Percentiles rank a stretch among this genome's conserved stretches.
phyloP scores from a whole-genome alignment of 2,113 vertebrate species.

The Camelus bactrianus region DNA sequence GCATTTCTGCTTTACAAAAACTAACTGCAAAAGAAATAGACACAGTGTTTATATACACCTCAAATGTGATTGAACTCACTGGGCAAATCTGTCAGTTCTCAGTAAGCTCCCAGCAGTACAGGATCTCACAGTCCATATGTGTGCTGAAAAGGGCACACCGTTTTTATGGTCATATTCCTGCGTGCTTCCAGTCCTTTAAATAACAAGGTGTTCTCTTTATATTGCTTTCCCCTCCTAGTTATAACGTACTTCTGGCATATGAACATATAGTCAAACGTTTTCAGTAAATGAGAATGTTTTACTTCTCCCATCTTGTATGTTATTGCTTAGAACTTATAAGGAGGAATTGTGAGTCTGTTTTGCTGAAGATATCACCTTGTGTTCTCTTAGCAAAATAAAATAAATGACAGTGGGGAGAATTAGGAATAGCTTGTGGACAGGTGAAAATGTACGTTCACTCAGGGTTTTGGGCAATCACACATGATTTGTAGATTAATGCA shows the following conservation, averaged over 20 bases:
- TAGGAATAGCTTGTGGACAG: background rate
- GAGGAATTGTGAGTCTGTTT: background rate
- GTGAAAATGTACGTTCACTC: background rate
- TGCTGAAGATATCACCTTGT: background rate
- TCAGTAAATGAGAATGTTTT: constrained; percentile 17
- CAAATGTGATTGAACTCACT: background rate
- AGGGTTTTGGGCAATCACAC: background rate
- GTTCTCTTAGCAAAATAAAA: background rate
- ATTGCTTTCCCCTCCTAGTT: background rate
- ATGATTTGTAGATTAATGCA: background rate
- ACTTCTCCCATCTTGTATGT: background rate
- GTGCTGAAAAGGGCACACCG: background rate
- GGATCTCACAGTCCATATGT: no score
- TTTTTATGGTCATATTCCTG: background rate
- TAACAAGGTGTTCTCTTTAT: background rate
- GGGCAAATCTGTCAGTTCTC: background rate
- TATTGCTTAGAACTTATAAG: background rate
- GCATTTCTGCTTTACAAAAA: background rate
- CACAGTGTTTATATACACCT: background rate
- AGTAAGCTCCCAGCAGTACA: background rate
- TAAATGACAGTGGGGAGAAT: background rate
- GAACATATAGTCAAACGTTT: background rate
- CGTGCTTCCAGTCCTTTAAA: background rate
- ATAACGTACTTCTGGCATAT: background rate
- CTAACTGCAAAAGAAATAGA: background rate